phyloP scores from a whole-genome alignment of 2,113 vertebrate species.

The Agelaius phoeniceus region DNA sequence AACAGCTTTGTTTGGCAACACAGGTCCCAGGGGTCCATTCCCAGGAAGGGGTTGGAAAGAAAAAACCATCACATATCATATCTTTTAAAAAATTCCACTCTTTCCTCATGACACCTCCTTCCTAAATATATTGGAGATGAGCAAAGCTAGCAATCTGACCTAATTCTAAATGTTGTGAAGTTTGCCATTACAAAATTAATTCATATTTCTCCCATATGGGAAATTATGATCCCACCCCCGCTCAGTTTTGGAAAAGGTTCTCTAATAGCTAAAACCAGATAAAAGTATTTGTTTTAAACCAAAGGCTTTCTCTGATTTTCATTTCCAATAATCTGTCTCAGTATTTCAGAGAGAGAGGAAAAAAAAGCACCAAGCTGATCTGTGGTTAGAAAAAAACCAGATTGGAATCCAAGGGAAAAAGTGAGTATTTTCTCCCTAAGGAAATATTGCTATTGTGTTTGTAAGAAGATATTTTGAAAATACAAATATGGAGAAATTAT shows the following conservation, averaged over 20 bases:
- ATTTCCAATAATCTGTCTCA: not conserved
- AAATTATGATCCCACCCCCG: accelerated
- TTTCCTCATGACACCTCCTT: not conserved
- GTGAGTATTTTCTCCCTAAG: not conserved
- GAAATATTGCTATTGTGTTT: not conserved
- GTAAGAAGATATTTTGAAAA: not conserved
- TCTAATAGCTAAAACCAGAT: not conserved
- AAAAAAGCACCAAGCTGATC: not conserved
- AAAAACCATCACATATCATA: not conserved
- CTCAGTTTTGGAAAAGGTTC: not conserved
- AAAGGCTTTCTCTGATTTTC: not conserved
- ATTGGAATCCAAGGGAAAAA: not conserved
- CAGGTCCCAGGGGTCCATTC: not conserved
- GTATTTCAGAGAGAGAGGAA: not conserved
- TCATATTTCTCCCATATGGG: not conserved
- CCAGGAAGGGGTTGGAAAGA: not conserved
- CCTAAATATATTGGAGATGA: not conserved
- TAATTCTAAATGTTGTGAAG: not conserved
- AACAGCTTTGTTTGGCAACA: not conserved
- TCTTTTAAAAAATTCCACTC: not conserved
- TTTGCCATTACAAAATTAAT: not conserved
- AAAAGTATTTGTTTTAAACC: not conserved
- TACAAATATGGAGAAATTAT: not conserved
- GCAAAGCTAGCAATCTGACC: not conserved
- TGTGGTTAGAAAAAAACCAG: not conserved